Percentiles rank a stretch among this genome's conserved stretches.
Conservation (phyloP, 1,140 invertebrate species). For the Platorchestia sp. region DNA sequence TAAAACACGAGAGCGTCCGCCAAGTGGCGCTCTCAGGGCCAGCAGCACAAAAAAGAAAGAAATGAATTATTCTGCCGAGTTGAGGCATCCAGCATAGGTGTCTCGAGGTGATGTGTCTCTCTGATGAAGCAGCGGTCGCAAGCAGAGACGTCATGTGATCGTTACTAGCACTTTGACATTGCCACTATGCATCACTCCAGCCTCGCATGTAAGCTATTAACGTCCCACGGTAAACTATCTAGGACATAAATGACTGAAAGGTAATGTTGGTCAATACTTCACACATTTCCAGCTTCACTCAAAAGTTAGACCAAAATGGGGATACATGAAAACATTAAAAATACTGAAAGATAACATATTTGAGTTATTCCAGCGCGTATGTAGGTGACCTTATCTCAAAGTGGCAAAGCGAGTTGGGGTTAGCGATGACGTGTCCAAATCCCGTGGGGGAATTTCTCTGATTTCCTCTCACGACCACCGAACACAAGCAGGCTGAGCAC, state of each 20-base stretch:
- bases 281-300: not conserved
- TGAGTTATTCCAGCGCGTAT: not conserved
- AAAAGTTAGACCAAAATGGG: not conserved
- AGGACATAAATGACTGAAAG: not conserved
- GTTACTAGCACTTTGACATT: too few species aligned
- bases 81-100: not conserved
- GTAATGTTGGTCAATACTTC: not conserved
- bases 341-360: not conserved
- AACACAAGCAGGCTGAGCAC: not conserved
- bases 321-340: too few species aligned
- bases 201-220: not conserved
- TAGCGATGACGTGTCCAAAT: not conserved
- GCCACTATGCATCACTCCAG: not conserved
- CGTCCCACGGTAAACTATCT: not conserved
- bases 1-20: constrained; percentile 16
- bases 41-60: not conserved
- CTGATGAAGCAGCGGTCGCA: not conserved
- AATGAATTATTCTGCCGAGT: not conserved
- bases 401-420: not conserved
- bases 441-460: not conserved
- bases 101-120: too few species aligned
- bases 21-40: not conserved
- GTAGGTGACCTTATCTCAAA: not conserved
- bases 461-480: not conserved
- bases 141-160: too few species aligned